These are phyloP conservation scores for Cheirogaleus major DNA, from an alignment of 2,797 vertebrate genomes.

Conservation along the genomic window DNA sequence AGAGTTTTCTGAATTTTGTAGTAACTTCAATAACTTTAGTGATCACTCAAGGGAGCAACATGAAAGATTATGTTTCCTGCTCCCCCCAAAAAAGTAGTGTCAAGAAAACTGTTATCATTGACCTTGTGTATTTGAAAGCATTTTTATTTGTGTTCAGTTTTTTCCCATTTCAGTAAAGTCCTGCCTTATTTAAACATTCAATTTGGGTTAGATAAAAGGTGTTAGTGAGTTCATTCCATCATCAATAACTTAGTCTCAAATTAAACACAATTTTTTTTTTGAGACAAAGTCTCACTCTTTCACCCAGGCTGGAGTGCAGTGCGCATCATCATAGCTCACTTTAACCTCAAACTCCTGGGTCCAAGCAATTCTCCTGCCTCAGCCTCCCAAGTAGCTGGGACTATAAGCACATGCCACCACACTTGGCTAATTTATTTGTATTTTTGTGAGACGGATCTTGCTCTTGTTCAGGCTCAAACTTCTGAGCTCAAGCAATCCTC, in stretches of 20 bases:
- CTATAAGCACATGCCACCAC: neutral
- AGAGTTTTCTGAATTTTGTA: neutral
- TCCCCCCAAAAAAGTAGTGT: neutral
- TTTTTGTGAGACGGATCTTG: neutral
- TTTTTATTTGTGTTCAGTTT: neutral
- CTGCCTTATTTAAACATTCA: neutral
- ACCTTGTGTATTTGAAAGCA: neutral
- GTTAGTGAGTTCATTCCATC: neutral
- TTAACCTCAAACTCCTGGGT: neutral
- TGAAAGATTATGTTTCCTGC: conserved; percentile 8
- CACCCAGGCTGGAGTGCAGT: neutral
- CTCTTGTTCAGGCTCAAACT: neutral
- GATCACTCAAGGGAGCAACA: neutral
- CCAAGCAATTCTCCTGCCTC: neutral
- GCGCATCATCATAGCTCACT: neutral
- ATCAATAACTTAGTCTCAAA: neutral
- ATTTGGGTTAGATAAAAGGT: neutral
- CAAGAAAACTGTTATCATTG: conserved; percentile 2
- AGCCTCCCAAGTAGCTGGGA: neutral
- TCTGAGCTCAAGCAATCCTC: neutral
- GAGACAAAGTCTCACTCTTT: neutral
- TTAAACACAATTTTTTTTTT: neutral
- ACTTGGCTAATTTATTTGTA: neutral
- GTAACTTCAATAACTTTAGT: neutral
- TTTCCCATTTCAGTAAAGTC: neutral